A percentile compares a stretch with the other conserved stretches of the same genome.
These are phyloP conservation scores for Sternotherus odoratus DNA, from an alignment of 2,797 vertebrate species.

Conservation along the genomic window DNA sequence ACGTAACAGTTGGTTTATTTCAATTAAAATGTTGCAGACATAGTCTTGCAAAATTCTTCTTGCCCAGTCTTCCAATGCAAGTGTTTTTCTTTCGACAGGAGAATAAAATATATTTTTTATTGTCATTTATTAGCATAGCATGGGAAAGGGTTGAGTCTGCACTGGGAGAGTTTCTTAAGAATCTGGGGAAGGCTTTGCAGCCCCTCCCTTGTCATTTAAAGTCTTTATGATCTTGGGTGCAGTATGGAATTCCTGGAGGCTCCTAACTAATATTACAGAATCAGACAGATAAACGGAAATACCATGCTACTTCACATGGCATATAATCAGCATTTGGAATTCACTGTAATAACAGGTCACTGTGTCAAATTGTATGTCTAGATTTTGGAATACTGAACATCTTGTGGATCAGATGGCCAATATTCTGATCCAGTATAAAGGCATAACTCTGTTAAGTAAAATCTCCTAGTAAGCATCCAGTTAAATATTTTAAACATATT, in stretches of 20 bases:
- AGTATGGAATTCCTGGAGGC: neutral
- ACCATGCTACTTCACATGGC: neutral
- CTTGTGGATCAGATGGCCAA: neutral
- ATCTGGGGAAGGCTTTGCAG: neutral
- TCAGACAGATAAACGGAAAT: neutral
- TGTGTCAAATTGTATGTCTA: neutral
- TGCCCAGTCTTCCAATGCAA: neutral
- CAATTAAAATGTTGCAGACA: neutral
- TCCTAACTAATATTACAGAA: neutral
- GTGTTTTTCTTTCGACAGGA: neutral
- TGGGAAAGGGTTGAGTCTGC: neutral
- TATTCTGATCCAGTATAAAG: neutral
- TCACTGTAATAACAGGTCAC: neutral
- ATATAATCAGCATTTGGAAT: neutral
- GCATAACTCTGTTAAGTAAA: neutral
- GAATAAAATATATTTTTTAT: neutral
- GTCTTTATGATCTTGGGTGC: neutral
- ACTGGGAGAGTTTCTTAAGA: fast-evolving
- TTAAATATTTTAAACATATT: neutral
- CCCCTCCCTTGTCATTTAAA: neutral
- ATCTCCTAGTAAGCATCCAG: neutral
- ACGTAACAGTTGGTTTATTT: neutral
- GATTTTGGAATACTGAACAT: neutral
- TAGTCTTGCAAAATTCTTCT: constrained; percentile 4
- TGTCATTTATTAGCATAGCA: constrained; percentile 4